Conservation (phyloP, 2,797 vertebrate genomes). For the Enteromius afrohamiltoni region DNA sequence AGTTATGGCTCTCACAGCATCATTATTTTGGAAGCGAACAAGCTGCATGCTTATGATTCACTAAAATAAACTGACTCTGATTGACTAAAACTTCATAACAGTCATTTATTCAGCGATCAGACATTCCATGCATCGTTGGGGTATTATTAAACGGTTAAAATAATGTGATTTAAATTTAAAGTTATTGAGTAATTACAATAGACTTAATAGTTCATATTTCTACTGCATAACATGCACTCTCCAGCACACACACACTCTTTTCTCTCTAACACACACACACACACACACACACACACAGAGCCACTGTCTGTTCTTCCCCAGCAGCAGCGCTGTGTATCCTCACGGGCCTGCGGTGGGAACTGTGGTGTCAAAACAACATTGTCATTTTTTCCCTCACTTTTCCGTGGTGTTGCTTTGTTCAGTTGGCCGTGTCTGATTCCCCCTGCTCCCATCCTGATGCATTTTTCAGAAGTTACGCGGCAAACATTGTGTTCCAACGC, state of each 20-base stretch:
- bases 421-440: conserved; percentile 67
- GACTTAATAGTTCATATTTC: not conserved
- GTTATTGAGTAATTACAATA: not conserved
- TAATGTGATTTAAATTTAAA: not conserved
- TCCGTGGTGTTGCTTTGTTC: conserved; percentile 74
- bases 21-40: not conserved
- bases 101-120: not conserved
- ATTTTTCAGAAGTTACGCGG: conserved; percentile 89
- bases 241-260: conserved; percentile 17
- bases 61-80: not conserved
- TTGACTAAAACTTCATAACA: not conserved
- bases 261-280: conserved; percentile 32
- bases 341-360: conserved; percentile 65
- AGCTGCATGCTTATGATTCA: not conserved
- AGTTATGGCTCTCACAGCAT: not conserved
- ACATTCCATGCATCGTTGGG: not conserved
- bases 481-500: conserved; percentile 89
- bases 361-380: conserved; percentile 78
- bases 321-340: conserved; percentile 60
- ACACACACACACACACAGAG: too few relatives aligned
- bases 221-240: not conserved
- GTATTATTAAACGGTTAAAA: not conserved
- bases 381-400: conserved; percentile 66
- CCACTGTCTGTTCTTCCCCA: conserved; percentile 27
- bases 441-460: conserved; percentile 72